A percentile compares a stretch with the other conserved stretches of the same genome.
These are phyloP conservation scores for Conopomorpha cramerella DNA, from an alignment of 1,140 invertebrate species.

Conservation along the genomic window DNA sequence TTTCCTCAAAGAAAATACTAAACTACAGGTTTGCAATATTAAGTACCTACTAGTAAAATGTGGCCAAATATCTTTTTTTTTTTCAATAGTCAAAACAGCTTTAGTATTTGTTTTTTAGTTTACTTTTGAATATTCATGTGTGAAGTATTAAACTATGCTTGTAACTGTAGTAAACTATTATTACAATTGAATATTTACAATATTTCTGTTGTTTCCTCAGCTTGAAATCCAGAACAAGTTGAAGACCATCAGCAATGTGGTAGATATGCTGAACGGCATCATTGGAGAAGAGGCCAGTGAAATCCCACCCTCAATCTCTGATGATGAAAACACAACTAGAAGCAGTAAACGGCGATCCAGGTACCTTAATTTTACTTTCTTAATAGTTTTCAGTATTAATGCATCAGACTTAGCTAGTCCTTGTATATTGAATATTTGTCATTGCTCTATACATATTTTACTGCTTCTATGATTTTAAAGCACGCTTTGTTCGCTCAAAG, in stretches of 20 bases:
- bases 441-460: background rate
- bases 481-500: too few relatives aligned
- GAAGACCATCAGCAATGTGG: conserved; percentile 81
- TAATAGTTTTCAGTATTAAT: too few relatives aligned
- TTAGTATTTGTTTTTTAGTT: too few relatives aligned
- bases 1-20: conserved; percentile 78
- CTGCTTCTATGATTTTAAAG: too few relatives aligned
- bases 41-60: too few relatives aligned
- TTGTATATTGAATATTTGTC: conserved; percentile 5
- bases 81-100: too few relatives aligned
- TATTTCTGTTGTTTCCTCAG: conserved; percentile 53
- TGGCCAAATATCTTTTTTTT: too few relatives aligned
- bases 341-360: conserved; percentile 41
- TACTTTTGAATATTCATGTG: too few relatives aligned
- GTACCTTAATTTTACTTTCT: too few relatives aligned
- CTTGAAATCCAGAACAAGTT: conserved; percentile 81
- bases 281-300: conserved; percentile 68
- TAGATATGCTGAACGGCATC: conserved; percentile 81
- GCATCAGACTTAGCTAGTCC: conserved; percentile 5
- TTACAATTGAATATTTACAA: conserved; percentile 12
- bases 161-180: too few relatives aligned
- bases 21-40: conserved; percentile 79
- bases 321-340: conserved; percentile 10
- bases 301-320: conserved; percentile 13
- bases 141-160: too few relatives aligned